Conservation (phyloP, 2,888 invertebrate genomes). For the Amiota minor region DNA sequence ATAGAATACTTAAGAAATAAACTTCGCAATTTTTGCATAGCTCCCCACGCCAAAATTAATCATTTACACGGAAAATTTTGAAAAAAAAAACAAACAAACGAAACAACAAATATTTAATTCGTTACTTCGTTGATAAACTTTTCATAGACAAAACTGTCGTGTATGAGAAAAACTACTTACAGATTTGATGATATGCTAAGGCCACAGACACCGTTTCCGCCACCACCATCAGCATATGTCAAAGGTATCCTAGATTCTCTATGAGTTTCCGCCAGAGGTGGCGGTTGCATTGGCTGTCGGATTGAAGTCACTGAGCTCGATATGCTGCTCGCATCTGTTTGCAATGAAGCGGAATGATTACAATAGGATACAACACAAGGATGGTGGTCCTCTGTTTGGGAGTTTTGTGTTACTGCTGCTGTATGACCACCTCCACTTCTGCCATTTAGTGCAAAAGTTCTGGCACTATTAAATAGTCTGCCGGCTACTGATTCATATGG, state of each 20-base stretch:
- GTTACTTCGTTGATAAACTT: constrained; percentile 23
- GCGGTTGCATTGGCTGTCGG: constrained; percentile 12
- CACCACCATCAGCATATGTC: neutral
- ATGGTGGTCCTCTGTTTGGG: constrained; percentile 53
- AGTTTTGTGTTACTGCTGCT: constrained; percentile 49
- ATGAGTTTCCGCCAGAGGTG: neutral
- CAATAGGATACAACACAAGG: constrained; percentile 46
- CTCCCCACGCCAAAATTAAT: constrained; percentile 39
- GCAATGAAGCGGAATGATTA: constrained; percentile 49
- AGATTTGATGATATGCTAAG: neutral
- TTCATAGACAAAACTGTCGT: constrained; percentile 45
- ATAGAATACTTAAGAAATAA: constrained; percentile 63
- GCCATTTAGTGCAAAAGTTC: constrained; percentile 41
- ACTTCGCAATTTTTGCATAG: constrained; percentile 70
- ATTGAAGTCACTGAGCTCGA: constrained; percentile 29
- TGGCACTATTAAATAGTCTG: constrained; percentile 39
- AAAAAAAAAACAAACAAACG: constrained; percentile 25
- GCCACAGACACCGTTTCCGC: neutral
- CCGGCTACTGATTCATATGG: neutral
- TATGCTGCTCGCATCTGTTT: constrained; percentile 25
- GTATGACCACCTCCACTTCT: constrained; percentile 45
- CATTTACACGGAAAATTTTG: constrained; percentile 60
- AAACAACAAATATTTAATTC: neutral
- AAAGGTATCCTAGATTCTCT: neutral
- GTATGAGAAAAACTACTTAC: neutral